Conservation (phyloP, 2,888 invertebrate species). For the Myopa testacea region DNA sequence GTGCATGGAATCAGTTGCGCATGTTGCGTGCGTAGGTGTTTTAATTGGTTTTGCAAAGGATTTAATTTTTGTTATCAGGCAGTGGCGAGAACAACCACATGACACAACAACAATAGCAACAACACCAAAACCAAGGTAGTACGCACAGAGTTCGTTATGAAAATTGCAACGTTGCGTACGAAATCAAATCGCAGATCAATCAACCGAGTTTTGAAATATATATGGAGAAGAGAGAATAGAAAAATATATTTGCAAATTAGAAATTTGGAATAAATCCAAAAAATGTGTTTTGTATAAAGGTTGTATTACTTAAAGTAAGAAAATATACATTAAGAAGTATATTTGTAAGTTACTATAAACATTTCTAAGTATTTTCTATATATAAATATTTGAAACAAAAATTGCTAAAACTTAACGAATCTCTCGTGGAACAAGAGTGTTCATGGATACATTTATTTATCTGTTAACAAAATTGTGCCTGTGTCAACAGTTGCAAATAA, state of each 20-base stretch:
- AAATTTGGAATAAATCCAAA: conserved; percentile 58
- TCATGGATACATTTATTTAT: no score
- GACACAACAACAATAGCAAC: conserved; percentile 44
- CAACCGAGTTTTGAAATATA: conserved; percentile 53
- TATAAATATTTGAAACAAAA: conserved; percentile 36
- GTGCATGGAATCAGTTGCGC: conserved; percentile 19
- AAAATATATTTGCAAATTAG: conserved; percentile 63
- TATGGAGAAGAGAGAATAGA: conserved; percentile 65
- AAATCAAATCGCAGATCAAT: conserved; percentile 49
- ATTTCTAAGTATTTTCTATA: background rate
- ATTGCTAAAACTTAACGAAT: conserved; percentile 7
- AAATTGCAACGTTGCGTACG: conserved; percentile 36
- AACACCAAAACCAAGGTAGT: conserved; percentile 29
- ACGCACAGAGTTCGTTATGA: background rate
- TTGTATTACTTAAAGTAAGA: conserved; percentile 48
- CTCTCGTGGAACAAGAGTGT: background rate
- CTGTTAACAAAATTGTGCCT: conserved; percentile 43
- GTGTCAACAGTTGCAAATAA: background rate
- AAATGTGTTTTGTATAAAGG: conserved; percentile 38
- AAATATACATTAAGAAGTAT: conserved; percentile 34
- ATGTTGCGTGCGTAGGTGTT: conserved; percentile 13
- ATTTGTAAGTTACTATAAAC: background rate
- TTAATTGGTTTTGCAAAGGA: conserved; percentile 28
- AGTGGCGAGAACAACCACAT: conserved; percentile 24
- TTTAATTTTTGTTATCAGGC: conserved; percentile 40